Base-by-base conservation (phyloP, 2,888 invertebrate genomes). In the Tetheella fluctuosa region DNA sequence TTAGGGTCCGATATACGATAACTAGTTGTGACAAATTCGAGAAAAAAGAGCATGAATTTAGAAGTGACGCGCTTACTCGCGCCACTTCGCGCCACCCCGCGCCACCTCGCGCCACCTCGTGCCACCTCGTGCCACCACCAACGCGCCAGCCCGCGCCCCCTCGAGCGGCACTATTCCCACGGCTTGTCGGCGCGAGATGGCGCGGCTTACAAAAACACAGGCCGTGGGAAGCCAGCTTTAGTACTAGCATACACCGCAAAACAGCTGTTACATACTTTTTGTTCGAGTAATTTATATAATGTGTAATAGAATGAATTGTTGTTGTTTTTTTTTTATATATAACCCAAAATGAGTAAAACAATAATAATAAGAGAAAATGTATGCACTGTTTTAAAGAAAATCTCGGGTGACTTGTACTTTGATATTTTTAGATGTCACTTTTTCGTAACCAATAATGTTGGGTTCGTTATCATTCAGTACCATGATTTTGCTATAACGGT, bases 161-260 rank as follows among this genome's bases (percentile, higher is more conserved):
- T 20, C 48, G 17, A 48, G n/a, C 48, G 20, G 34, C 34, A 39
- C 37, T 39, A 7, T n/a, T 39, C 39, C 39, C 39, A 39, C 39
- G 39, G 39, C 39, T 39, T 39, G 34, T 34, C 34, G 34, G 34
- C 34, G 34, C 30, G 30, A 30, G 8, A 7, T 30, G 30, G 30
- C 30, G 30, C 37, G 37, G 37, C 15, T 37, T 10, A 15, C 13
- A 3, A 39, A n/a, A n/a, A 7, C n/a, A n/a, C 39, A 39, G 39
- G 39, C 39, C 48, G 48, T 48, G 48, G 48, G 48, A 48, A 48
- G 48, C 48, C 48, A 48, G 48, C 20, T 48, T 39, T 39, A 39
- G 39, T 39, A 10, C 13, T 7, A 34, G 8, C 34, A 34, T 10
- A 10, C 2, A 7, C 7, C 7, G 2, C 30, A 30, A 30, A 30